phyloP scores from a whole-genome alignment of 2,888 invertebrate genomes.

The Noctuana brunneofusca region DNA sequence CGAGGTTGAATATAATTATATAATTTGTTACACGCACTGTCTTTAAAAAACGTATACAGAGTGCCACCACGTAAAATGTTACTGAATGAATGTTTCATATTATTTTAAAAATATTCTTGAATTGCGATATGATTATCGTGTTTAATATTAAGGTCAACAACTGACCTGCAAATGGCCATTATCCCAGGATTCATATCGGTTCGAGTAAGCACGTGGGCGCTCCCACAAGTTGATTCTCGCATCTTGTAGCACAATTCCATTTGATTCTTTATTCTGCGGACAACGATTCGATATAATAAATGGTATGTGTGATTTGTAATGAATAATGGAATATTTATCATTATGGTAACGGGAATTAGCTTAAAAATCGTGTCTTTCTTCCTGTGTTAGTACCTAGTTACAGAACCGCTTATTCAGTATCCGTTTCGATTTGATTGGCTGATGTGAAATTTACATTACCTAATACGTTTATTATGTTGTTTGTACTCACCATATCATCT shows the following conservation, averaged over 20 bases:
- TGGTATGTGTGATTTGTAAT: slow-evolving; percentile 18
- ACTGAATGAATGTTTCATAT: no score
- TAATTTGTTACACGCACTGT: no score
- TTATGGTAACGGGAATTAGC: background rate
- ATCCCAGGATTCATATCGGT: slow-evolving; percentile 93
- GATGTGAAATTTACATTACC: background rate
- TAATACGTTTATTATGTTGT: background rate
- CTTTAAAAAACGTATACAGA: no score
- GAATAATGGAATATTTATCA: slow-evolving; percentile 3
- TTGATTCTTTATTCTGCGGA: slow-evolving; percentile 87
- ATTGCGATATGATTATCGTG: background rate
- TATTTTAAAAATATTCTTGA: background rate
- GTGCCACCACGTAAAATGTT: no score
- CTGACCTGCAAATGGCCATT: slow-evolving; percentile 77
- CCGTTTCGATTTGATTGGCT: no score
- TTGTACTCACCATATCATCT: slow-evolving; percentile 87
- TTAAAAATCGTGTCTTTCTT: slow-evolving; percentile 9
- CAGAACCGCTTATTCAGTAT: background rate
- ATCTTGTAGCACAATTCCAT: slow-evolving; percentile 86
- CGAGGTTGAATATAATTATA: no score
- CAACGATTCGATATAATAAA: slow-evolving; percentile 43
- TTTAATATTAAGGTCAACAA: slow-evolving; percentile 42
- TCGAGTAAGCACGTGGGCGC: slow-evolving; percentile 90
- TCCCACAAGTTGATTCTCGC: slow-evolving; percentile 90
- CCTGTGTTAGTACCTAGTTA: background rate